Evolutionary conservation across 2,888 invertebrate species (phyloP).

Genomic region (Glyphotaelius pellucidus): DNA sequence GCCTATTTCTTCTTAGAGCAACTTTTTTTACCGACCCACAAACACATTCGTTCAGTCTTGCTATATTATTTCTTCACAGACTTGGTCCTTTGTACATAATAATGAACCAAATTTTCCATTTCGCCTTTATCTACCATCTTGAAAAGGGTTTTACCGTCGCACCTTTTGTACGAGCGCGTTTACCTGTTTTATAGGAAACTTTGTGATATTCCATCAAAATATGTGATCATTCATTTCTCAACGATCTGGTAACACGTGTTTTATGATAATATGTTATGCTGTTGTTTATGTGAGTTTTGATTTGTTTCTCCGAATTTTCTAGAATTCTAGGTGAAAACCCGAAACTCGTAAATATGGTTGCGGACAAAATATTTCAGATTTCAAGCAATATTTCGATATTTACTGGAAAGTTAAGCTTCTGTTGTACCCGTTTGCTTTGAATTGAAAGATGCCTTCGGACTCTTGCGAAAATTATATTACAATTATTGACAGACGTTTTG

Average conservation of each 20-base stretch:
- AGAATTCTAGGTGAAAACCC: not conserved
- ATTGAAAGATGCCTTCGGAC: no score
- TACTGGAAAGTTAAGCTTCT: not conserved
- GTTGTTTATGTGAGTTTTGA: not conserved
- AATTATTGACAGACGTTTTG: no score
- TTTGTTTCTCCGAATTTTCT: not conserved
- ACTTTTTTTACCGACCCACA: not conserved
- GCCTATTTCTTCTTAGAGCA: not conserved
- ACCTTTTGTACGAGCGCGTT: not conserved
- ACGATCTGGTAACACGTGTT: constrained; percentile 8
- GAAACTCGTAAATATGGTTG: not conserved
- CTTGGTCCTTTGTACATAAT: not conserved
- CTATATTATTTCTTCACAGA: not conserved
- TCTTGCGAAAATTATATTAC: no score
- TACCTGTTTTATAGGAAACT: not conserved
- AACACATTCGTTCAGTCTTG: not conserved
- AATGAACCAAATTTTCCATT: not conserved
- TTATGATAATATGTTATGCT: not conserved
- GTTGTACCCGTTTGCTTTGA: not conserved
- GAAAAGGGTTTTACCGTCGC: not conserved
- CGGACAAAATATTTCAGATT: not conserved
- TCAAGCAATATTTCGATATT: no score
- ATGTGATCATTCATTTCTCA: not conserved
- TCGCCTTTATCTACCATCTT: not conserved
- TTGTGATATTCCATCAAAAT: not conserved